Evolutionary conservation across 2,797 vertebrate species (phyloP), one percentile per base, ranked within the genome.

Genomic region (Vipera ursinii): DNA sequence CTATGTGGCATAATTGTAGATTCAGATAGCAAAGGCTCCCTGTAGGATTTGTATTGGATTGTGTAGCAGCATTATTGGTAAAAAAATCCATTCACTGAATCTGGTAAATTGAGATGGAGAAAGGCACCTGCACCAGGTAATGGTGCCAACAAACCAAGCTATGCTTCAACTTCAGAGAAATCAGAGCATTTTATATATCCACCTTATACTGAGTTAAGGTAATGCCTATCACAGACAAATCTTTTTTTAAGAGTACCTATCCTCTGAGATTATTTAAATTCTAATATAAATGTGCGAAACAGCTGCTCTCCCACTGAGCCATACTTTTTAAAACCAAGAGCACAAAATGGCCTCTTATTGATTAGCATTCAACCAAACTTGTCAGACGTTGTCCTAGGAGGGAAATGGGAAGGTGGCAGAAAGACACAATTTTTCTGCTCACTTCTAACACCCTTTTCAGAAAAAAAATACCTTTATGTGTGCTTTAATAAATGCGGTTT

Each of bases 401-500:
- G 65, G 10, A 60, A 93, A 63, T 90, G 7, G 15, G 88, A 38
- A 10, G 51, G 91, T 92, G 60, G 28, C 38, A 63, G 93, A 94
- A 56, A 1, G 57, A 63, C 90, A 85, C 10, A 15, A 59, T 6
- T 82, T 93, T 91, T 91, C 22, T 89, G 0, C 2, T 9, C 24
- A 82, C 90, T 14, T 93, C 57, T 60, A 89, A 4, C 91, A 57
- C 6, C 61, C 4, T 1, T 63, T 91, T 94, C 61, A 94, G 93
- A 93, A 53, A 93, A 93, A 38, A 82, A 94, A 92, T 26, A 3
- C 60, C 87, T 92, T 94, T 92, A 73, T 93, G 94, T 57, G 60
- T 91, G 17, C 73, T 59, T 96, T 14, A 4, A 44, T 94, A 44
- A 48, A 26, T 73, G 4, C 6, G 0, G 17, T 20, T 56, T 17